A percentile compares a stretch with the other conserved stretches of the same genome.
phyloP scores from a whole-genome alignment of 2,797 vertebrate genomes.

The Chelon labrosus region DNA sequence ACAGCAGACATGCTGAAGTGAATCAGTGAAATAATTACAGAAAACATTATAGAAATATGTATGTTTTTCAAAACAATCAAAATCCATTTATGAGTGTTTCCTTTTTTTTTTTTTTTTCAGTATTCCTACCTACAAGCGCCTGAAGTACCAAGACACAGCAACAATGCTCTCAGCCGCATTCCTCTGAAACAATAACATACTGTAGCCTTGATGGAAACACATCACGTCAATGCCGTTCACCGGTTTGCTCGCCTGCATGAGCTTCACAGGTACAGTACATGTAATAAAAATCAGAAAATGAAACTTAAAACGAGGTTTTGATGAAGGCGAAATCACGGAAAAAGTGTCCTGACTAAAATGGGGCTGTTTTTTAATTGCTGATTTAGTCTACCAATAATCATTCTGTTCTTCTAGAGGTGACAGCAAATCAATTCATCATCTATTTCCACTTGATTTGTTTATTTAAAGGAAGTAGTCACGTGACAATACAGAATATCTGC shows the following conservation, averaged over 20 bases:
- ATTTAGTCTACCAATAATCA: too few species aligned
- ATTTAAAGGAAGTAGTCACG: neutral
- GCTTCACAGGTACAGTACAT: too few species aligned
- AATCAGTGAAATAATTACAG: neutral
- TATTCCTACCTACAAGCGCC: slow-evolving; percentile 14
- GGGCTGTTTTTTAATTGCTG: too few species aligned
- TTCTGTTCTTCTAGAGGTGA: too few species aligned
- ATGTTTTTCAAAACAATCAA: slow-evolving; percentile 2
- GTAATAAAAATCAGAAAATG: too few species aligned
- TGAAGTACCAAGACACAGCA: neutral
- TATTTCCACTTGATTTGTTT: neutral
- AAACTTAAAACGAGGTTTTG: too few species aligned
- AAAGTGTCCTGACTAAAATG: too few species aligned
- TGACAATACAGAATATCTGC: neutral
- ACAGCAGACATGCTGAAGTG: too few species aligned
- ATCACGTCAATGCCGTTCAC: neutral
- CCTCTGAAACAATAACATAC: neutral
- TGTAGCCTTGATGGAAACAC: slow-evolving; percentile 25
- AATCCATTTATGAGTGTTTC: neutral
- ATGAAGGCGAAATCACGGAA: too few species aligned
- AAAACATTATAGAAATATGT: slow-evolving; percentile 3
- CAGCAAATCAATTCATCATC: too few species aligned
- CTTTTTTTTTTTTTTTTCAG: neutral
- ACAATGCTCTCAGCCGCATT: slow-evolving; percentile 2
- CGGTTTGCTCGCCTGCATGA: too few species aligned